These are phyloP conservation scores for Quiscalus mexicanus DNA, from an alignment of 2,113 vertebrate genomes.

Conservation along the genomic window DNA sequence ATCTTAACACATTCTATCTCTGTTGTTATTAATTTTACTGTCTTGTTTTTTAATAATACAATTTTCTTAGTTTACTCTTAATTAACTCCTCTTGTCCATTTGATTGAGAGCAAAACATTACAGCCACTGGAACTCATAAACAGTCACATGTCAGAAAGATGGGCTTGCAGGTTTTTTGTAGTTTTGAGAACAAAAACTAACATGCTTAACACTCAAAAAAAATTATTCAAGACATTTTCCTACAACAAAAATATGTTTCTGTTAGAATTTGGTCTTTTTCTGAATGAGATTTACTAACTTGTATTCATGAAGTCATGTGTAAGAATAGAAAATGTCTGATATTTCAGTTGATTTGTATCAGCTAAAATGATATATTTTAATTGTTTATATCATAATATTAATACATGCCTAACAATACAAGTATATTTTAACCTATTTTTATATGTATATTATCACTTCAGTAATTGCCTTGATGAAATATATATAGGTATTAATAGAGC, in stretches of 20 bases:
- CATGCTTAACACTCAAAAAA: not conserved
- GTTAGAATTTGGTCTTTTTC: not conserved
- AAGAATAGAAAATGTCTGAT: not conserved
- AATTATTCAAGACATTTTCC: not conserved
- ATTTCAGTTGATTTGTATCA: not conserved
- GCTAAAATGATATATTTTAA: not conserved
- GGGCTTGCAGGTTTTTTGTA: not conserved
- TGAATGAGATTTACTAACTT: not conserved
- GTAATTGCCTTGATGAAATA: slow-evolving; percentile 9
- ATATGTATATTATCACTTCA: not conserved
- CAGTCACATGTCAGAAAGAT: not conserved
- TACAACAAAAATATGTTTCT: not conserved
- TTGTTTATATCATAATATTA: not conserved
- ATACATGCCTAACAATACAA: not conserved
- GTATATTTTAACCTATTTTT: not conserved
- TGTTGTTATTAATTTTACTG: not conserved
- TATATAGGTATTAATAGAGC: slow-evolving; percentile 28
- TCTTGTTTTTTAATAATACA: not conserved
- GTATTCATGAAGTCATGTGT: not conserved
- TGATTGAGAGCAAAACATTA: not conserved
- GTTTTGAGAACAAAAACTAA: not conserved
- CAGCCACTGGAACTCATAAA: not conserved
- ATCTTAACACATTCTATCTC: not conserved
- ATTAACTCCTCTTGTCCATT: not conserved
- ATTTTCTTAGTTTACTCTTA: not conserved